Percentiles rank a stretch among this genome's conserved stretches.
Conservation (phyloP, 2,113 vertebrate species). For the Larimichthys polyactis region DNA sequence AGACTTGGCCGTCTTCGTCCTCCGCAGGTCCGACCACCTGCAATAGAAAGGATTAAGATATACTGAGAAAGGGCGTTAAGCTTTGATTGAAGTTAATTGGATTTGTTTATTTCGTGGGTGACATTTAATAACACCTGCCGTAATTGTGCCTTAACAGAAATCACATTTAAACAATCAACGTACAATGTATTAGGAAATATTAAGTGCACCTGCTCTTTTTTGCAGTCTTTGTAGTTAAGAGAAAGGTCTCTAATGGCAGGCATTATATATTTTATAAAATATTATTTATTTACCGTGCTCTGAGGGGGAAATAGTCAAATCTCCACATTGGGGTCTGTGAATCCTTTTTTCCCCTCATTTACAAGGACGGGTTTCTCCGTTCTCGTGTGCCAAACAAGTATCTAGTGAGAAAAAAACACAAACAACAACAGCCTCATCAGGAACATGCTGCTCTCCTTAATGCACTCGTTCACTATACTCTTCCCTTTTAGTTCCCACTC, state of each 20-base stretch:
- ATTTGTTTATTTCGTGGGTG: constrained; percentile 45
- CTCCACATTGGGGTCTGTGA: constrained; percentile 97
- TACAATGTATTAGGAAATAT: constrained; percentile 13
- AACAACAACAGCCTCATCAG: constrained; percentile 55
- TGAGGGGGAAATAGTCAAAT: constrained; percentile 85
- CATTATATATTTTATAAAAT: background rate
- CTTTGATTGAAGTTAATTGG: constrained; percentile 37
- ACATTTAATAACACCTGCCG: constrained; percentile 51
- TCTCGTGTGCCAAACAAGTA: constrained; percentile 98
- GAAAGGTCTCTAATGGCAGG: background rate
- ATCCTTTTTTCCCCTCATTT: constrained; percentile 98
- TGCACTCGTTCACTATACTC: constrained; percentile 35
- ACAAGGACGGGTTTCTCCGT: constrained; percentile 98
- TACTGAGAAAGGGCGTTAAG: constrained; percentile 37
- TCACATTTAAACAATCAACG: constrained; percentile 27
- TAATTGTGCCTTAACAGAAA: constrained; percentile 39
- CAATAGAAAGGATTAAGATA: constrained; percentile 64
- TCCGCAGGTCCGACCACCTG: constrained; percentile 73
- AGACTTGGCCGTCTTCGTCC: constrained; percentile 31
- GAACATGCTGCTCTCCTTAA: constrained; percentile 43
- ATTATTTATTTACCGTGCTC: constrained; percentile 72
- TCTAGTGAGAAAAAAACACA: constrained; percentile 82
- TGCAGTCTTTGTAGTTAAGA: background rate
- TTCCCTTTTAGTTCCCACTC: constrained; percentile 34
- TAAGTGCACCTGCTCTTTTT: constrained; percentile 36